Conservation (phyloP, 2,797 vertebrate species). For the Naso thynnoides region DNA sequence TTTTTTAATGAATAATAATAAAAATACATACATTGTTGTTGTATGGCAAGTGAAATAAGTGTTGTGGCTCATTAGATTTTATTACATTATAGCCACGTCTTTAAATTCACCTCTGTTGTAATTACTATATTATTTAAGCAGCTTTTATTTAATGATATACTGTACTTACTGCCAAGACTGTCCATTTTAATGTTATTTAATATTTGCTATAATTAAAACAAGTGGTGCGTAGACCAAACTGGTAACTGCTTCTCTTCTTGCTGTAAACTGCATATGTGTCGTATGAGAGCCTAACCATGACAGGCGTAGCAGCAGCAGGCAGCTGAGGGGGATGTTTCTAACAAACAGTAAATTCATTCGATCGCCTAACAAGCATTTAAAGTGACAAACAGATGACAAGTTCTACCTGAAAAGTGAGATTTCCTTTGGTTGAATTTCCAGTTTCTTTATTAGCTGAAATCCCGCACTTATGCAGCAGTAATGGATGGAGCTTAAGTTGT, state of each 20-base stretch:
- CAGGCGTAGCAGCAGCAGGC: background rate
- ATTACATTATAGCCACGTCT: too few relatives aligned
- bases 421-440: conserved; percentile 17
- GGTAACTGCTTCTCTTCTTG: background rate
- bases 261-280: background rate
- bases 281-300: background rate
- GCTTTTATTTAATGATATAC: too few relatives aligned
- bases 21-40: too few relatives aligned
- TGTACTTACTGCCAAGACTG: too few relatives aligned
- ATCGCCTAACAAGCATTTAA: conserved; percentile 20
- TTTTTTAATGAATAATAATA: too few relatives aligned
- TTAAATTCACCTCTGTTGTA: too few relatives aligned
- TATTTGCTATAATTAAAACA: too few relatives aligned
- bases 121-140: too few relatives aligned
- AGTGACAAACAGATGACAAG: conserved; percentile 25
- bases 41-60: too few relatives aligned
- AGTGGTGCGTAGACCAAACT: background rate
- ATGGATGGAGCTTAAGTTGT: conserved; percentile 41
- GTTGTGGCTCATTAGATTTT: too few relatives aligned
- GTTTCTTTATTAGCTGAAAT: conserved; percentile 30
- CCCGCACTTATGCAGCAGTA: conserved; percentile 30
- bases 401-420: conserved; percentile 22
- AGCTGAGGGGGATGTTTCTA: background rate
- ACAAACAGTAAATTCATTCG: background rate
- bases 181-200: too few relatives aligned